Percentiles rank a stretch among this genome's conserved stretches.
Conservation (phyloP, 2,113 vertebrate species). For the Sebastes schlegelii region DNA sequence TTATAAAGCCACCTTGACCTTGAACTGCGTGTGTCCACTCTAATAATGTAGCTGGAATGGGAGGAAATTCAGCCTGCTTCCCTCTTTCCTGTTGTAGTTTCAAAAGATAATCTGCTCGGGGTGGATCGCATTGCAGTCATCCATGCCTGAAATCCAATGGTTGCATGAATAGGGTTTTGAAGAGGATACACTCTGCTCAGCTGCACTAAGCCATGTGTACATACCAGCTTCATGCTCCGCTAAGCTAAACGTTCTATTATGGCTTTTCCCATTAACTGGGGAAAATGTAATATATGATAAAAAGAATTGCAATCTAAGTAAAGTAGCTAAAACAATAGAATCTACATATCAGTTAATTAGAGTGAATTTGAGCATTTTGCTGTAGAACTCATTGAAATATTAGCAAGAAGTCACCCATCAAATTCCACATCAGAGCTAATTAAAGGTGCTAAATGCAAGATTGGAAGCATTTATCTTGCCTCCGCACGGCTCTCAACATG, state of each 20-base stretch:
- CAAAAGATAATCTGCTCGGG: conserved; percentile 51
- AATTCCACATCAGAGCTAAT: background rate
- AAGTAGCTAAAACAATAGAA: background rate
- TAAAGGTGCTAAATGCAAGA: no score
- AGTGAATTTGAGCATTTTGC: background rate
- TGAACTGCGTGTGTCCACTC: conserved; percentile 19
- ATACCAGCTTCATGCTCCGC: conserved; percentile 35
- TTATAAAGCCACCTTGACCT: conserved; percentile 38
- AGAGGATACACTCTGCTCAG: conserved; percentile 33
- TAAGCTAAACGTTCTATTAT: conserved; percentile 16
- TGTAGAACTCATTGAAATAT: background rate
- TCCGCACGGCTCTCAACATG: no score
- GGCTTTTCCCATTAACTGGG: conserved; percentile 2
- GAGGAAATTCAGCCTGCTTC: conserved; percentile 44
- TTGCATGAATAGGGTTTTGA: conserved; percentile 50
- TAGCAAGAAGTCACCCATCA: background rate
- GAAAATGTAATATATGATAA: conserved; percentile 11
- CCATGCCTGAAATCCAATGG: conserved; percentile 40
- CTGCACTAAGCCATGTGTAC: conserved; percentile 34
- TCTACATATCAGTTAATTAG: background rate
- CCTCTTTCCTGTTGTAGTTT: conserved; percentile 53
- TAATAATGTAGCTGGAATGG: conserved; percentile 16
- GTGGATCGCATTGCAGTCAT: conserved; percentile 55
- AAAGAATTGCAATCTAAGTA: background rate
- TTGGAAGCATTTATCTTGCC: no score